Evolutionary conservation across 2,888 invertebrate genomes (phyloP), one percentile per base, ranked within the genome.

Genomic region (Hyppa rectilinea): DNA sequence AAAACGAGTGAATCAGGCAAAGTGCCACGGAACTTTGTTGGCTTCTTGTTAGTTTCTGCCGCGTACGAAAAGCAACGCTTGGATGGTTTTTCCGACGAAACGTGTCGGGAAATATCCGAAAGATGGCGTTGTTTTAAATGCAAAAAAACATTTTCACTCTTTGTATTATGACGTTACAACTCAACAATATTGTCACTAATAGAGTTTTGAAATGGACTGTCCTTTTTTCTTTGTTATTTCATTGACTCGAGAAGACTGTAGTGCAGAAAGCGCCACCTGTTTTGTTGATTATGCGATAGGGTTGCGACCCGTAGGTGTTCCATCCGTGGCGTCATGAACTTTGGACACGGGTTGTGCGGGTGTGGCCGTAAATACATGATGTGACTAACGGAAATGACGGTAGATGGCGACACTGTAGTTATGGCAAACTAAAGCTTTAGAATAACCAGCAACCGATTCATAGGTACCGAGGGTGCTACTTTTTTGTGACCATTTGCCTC

Each of bases 111-210:
- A 79, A 81, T 65, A 6, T 0, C 14, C 55, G 31, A 17, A n/a
- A 79, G 79, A 81, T 81, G 78, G 68, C 72, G 78, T 23, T 65
- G 26, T 56, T 45, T 23, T 0, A 38, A 59, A 14, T 12, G 0
- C 6, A 4, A 23, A n/a, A 29, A 43, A 26, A 0, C 0, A n/a
- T 23, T 34, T 34, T n/a, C 0, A 10, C 2, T 2, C 4, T 43
- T 73, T 29, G 2, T 29, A 26, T n/a, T 38, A 6, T 38, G 10
- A 20, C 1, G 2, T 40, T 43, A 12, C 2, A 38, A 23, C 17
- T 14, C 0, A 12, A 40, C 9, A 12, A 17, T n/a, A 29, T 29
- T n/a, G n/a, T n/a, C n/a, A n/a, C n/a, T 23, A 36, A 31, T 14
- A 0, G 0, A 36, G 0, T 2, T 17, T 12, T 9, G 0, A 23